phyloP scores from a whole-genome alignment of 2,888 invertebrate genomes.

The Synanthedon tipuliformis region DNA sequence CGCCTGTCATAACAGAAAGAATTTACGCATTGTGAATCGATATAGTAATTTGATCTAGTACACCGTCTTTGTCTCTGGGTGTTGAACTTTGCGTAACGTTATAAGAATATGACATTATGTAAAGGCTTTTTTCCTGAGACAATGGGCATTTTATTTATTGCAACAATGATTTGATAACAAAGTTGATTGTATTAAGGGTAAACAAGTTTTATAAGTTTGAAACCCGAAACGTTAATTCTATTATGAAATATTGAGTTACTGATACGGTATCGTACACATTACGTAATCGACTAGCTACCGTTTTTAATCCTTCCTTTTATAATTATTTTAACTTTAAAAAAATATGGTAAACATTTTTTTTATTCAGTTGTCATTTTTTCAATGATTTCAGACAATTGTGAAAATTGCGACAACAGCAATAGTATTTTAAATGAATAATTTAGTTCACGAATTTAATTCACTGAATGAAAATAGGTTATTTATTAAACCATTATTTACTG shows the following conservation, averaged over 20 bases:
- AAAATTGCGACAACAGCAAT: too few relatives aligned
- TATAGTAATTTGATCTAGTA: slow-evolving; percentile 61
- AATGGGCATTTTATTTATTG: slow-evolving; percentile 31
- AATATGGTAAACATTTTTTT: too few relatives aligned
- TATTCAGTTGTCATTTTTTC: too few relatives aligned
- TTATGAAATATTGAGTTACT: background rate
- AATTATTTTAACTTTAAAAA: too few relatives aligned
- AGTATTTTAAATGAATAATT: too few relatives aligned
- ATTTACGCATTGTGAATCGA: slow-evolving; percentile 68
- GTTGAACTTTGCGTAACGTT: slow-evolving; percentile 49
- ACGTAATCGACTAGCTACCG: background rate
- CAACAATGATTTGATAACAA: slow-evolving; percentile 27
- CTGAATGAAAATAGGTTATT: too few relatives aligned
- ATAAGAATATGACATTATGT: slow-evolving; percentile 48
- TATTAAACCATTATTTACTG: too few relatives aligned
- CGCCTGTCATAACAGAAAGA: slow-evolving; percentile 68
- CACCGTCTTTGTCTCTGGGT: slow-evolving; percentile 59
- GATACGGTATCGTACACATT: background rate
- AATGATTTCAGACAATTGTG: too few relatives aligned
- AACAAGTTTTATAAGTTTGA: background rate
- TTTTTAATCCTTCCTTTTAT: too few relatives aligned
- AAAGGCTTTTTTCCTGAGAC: slow-evolving; percentile 33
- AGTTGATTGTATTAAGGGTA: background rate
- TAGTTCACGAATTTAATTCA: too few relatives aligned
- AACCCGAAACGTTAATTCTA: too few relatives aligned